Evolutionary conservation across 2,113 vertebrate genomes (phyloP), one percentile per base, ranked within the genome.

Genomic region (Prolemur simus): DNA sequence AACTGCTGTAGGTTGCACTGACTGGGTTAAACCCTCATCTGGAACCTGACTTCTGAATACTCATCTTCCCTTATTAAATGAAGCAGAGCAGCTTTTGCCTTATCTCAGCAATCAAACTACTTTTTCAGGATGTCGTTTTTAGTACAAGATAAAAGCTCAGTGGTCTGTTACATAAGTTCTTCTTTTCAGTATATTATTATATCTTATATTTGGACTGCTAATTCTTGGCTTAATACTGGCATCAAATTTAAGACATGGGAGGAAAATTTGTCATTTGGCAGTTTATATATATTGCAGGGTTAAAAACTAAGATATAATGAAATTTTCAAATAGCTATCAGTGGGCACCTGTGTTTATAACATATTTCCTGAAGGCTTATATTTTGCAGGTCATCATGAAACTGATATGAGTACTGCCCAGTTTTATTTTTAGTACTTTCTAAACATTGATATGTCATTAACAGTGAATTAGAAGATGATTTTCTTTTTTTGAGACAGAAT

Each of bases 371-470:
- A 32, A 73, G 58, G 10, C 25, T 45, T 74, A 0, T 71, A 49
- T 82, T 78, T 82, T 92, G n/a, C 0, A 71, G 12, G 3, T 6
- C 83, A 8, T 89, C 37, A 68, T 87, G 63, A 69, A 92, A 64
- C 21, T 29, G 56, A 74, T 14, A 56, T 8, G 12, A 12, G 42
- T 56, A 34, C 3, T 15, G 4, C 32, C 66, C 20, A 37, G 8
- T 87, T 94, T 93, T 68, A 34, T 68, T 80, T 83, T 84, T 78
- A 95, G 20, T 94, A 27, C 39, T 94, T 39, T 80, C 20, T 69
- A 63, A 78, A 92, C 7, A 66, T 87, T 39, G 2, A 2, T 45
- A 34, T 29, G 20, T 42, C 20, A 76, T 42, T 92, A 81, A 34
- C 47, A 71, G 54, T 37, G n/a, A 91, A 12, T 47, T 71, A 37